These are phyloP conservation scores for Saccostrea glomerata DNA, from an alignment of 1,140 invertebrate genomes.

Conservation along the genomic window DNA sequence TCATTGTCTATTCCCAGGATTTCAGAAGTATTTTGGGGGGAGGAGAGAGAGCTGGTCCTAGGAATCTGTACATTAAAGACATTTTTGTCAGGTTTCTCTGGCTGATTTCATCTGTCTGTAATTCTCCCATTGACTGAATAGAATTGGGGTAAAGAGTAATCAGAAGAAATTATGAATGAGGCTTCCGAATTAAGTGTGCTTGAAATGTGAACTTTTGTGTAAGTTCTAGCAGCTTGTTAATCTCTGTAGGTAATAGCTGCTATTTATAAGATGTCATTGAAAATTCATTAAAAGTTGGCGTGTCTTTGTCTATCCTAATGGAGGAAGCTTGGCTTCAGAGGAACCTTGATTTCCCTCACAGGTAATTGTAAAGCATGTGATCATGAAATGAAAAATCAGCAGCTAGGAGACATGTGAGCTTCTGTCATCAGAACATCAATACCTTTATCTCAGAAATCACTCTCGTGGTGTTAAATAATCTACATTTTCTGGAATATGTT, in stretches of 20 bases:
- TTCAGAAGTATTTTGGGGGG: background rate
- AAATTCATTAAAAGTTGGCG: slow-evolving; percentile 6
- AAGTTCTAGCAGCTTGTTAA: background rate
- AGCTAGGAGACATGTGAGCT: no score
- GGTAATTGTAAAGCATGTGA: background rate
- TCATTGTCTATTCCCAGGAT: background rate
- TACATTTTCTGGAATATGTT: no score
- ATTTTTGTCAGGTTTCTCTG: background rate
- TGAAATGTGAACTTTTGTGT: background rate
- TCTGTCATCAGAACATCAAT: no score
- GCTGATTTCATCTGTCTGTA: background rate
- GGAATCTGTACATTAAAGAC: background rate
- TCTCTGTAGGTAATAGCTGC: background rate
- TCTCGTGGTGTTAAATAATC: no score
- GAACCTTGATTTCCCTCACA: background rate
- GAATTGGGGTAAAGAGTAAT: background rate
- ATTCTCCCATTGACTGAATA: background rate
- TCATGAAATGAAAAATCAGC: background rate
- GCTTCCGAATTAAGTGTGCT: background rate
- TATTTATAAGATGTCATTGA: background rate
- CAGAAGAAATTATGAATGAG: background rate
- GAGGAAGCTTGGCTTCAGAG: no score
- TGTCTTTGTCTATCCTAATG: no score
- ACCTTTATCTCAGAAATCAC: no score
- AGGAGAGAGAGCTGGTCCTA: background rate